Percentiles rank a stretch among this genome's conserved stretches.
These are phyloP conservation scores for Rugalucina vietnamica DNA, from an alignment of 2,888 invertebrate species.

Conservation along the genomic window DNA sequence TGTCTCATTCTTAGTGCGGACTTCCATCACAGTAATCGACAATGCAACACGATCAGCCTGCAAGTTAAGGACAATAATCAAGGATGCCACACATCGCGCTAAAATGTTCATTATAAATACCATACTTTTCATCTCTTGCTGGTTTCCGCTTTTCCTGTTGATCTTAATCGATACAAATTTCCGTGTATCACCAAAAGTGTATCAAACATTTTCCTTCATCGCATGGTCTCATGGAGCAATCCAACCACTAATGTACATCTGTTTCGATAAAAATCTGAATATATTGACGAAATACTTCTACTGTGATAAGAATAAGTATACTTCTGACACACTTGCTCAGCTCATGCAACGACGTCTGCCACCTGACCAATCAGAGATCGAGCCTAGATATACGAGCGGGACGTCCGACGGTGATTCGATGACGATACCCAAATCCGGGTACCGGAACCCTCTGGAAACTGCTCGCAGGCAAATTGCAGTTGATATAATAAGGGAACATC, in stretches of 20 bases:
- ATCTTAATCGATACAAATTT: conserved; percentile 81
- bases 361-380: conserved; percentile 31
- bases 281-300: conserved; percentile 75
- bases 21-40: conserved; percentile 79
- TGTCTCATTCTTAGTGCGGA: conserved; percentile 80
- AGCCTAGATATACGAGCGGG: conserved; percentile 30
- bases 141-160: conserved; percentile 83
- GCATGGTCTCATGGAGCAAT: conserved; percentile 83
- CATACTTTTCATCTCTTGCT: conserved; percentile 80
- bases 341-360: conserved; percentile 59
- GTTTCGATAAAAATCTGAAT: conserved; percentile 82
- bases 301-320: conserved; percentile 74
- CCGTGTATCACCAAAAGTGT: conserved; percentile 80
- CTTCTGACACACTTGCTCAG: conserved; percentile 68
- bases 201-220: conserved; percentile 83
- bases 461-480: conserved; percentile 15
- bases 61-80: conserved; percentile 74
- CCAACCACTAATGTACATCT: conserved; percentile 81
- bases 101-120: conserved; percentile 81
- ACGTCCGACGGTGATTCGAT: conserved; percentile 15
- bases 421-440: background rate
- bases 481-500: conserved; percentile 57
- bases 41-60: conserved; percentile 70
- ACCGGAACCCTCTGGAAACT: background rate
- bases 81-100: conserved; percentile 80